These are phyloP conservation scores for Dicycla oo DNA, from an alignment of 2,888 invertebrate species.

Conservation along the genomic window DNA sequence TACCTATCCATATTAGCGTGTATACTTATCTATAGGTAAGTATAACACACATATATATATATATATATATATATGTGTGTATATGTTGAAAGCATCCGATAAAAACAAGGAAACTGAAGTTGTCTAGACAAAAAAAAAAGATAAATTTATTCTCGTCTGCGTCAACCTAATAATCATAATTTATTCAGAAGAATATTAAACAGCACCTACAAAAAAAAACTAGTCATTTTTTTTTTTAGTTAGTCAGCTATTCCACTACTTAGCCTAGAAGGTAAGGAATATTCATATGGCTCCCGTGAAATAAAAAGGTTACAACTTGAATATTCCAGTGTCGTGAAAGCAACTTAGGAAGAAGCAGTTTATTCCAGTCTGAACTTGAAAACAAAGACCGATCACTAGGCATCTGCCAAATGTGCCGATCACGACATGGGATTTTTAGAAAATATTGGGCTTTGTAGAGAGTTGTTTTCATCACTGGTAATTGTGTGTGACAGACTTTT, in stretches of 20 bases:
- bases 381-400: background rate
- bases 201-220: slow-evolving; percentile 4
- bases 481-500: too few relatives aligned
- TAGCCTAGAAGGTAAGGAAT: background rate
- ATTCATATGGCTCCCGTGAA: too few relatives aligned
- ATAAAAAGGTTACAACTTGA: background rate
- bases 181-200: slow-evolving; percentile 29
- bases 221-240: too few relatives aligned
- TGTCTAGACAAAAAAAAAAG: slow-evolving; percentile 45
- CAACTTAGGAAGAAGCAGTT: background rate
- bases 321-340: background rate
- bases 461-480: too few relatives aligned
- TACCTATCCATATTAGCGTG: background rate
- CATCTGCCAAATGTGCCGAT: background rate
- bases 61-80: too few relatives aligned
- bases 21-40: background rate
- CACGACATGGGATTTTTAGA: too few relatives aligned
- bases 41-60: too few relatives aligned
- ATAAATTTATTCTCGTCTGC: slow-evolving; percentile 10
- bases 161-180: slow-evolving; percentile 23
- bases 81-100: slow-evolving; percentile 28
- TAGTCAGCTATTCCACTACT: slow-evolving; percentile 2
- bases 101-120: slow-evolving; percentile 47
- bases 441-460: too few relatives aligned
- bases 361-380: background rate